These are phyloP conservation scores for Varroa destructor DNA, from an alignment of 1,140 invertebrate species.

Conservation along the genomic window DNA sequence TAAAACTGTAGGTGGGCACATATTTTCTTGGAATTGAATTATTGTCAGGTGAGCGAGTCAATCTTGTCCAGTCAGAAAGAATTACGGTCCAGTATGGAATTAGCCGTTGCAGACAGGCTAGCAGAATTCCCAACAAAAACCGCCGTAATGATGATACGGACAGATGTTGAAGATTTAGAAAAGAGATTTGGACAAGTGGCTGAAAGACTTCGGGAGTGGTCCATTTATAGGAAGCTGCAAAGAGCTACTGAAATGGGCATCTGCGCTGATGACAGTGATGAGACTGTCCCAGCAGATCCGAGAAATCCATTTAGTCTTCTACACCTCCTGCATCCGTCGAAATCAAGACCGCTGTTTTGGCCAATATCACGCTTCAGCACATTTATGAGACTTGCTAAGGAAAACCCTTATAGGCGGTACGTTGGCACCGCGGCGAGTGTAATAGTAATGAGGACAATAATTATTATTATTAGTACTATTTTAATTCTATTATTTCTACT, in stretches of 20 bases:
- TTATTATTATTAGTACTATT: too few species aligned
- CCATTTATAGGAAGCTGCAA: not conserved
- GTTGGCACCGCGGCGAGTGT: not conserved
- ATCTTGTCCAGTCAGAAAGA: too few species aligned
- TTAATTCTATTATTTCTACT: too few species aligned
- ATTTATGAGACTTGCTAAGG: constrained; percentile 1
- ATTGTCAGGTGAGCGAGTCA: too few species aligned
- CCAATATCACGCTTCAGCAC: not conserved
- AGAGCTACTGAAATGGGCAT: not conserved
- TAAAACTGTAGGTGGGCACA: too few species aligned
- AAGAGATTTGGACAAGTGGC: not conserved
- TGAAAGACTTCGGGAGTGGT: constrained; percentile 16
- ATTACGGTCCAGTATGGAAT: too few species aligned
- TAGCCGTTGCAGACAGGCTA: too few species aligned
- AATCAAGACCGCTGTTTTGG: constrained; percentile 10
- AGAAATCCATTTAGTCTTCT: not conserved
- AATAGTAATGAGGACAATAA: too few species aligned
- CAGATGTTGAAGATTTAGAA: not conserved
- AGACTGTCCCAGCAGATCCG: not conserved
- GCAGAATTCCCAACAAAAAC: too few species aligned
- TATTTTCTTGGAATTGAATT: too few species aligned
- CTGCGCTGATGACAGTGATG: too few species aligned
- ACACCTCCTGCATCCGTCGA: constrained; percentile 16
- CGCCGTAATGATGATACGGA: not conserved
- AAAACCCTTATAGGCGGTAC: constrained; percentile 10